phyloP scores from a whole-genome alignment of 1,140 invertebrate genomes.

The Carposina sasakii region DNA sequence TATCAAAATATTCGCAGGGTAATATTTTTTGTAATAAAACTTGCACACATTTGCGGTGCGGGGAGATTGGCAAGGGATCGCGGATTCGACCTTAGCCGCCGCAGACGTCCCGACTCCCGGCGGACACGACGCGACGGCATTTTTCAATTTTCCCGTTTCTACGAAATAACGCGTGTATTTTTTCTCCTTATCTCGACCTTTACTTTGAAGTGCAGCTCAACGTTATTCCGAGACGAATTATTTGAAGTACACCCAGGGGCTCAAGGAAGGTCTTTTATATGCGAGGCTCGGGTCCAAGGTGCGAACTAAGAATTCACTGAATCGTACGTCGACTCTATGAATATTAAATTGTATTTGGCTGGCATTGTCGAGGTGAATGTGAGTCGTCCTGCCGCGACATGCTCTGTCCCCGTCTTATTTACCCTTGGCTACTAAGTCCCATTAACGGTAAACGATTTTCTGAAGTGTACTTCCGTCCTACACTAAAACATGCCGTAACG shows the following conservation, averaged over 20 bases:
- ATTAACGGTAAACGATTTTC: too few relatives aligned
- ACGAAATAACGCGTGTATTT: slow-evolving; percentile 57
- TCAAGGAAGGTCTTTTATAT: slow-evolving; percentile 68
- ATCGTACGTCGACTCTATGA: slow-evolving; percentile 69
- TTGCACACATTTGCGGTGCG: slow-evolving; percentile 7
- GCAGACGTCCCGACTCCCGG: slow-evolving; percentile 25
- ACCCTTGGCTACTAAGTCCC: too few relatives aligned
- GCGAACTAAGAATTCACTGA: slow-evolving; percentile 68
- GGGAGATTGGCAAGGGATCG: slow-evolving; percentile 37
- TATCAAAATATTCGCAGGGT: too few relatives aligned
- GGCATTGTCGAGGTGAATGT: slow-evolving; percentile 62
- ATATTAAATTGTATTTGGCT: slow-evolving; percentile 70
- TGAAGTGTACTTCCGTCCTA: too few relatives aligned
- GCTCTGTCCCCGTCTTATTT: slow-evolving; percentile 17
- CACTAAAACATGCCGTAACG: too few relatives aligned
- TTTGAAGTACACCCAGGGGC: slow-evolving; percentile 63
- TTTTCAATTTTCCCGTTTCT: slow-evolving; percentile 60
- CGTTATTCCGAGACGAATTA: slow-evolving; percentile 61
- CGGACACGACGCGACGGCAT: slow-evolving; percentile 37
- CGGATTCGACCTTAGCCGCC: slow-evolving; percentile 29
- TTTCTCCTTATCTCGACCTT: slow-evolving; percentile 47
- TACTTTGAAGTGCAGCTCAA: slow-evolving; percentile 58
- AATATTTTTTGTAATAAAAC: slow-evolving; percentile 4
- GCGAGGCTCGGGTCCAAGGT: slow-evolving; percentile 62
- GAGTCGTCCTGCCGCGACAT: slow-evolving; percentile 36